A percentile compares a stretch with the other conserved stretches of the same genome.
These are phyloP conservation scores for Formica aserva DNA, from an alignment of 2,888 invertebrate genomes.

Conservation along the genomic window DNA sequence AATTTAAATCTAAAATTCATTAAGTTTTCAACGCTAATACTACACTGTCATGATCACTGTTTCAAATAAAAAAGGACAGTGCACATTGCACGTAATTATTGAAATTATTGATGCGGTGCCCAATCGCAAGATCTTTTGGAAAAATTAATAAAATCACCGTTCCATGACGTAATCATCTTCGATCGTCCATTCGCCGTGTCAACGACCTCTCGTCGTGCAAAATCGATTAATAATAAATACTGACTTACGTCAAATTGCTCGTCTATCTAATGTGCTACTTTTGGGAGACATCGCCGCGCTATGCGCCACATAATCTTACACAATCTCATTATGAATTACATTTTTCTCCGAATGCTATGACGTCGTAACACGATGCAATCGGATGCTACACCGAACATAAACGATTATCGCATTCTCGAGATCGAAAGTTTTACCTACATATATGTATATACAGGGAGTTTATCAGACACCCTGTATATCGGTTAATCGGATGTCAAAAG, in stretches of 20 bases:
- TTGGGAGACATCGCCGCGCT: slow-evolving; percentile 72
- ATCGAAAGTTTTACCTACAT: slow-evolving; percentile 6
- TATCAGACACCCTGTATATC: not conserved
- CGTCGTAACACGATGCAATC: not conserved
- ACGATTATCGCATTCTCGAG: slow-evolving; percentile 3
- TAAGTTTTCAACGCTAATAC: not conserved
- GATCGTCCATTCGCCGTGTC: slow-evolving; percentile 55
- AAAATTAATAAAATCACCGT: not conserved
- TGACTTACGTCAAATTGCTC: slow-evolving; percentile 71
- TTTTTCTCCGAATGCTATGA: not conserved
- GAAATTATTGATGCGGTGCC: not conserved
- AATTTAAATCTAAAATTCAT: not conserved
- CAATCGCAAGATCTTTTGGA: not conserved
- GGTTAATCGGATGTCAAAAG: not conserved
- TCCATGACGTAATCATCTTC: slow-evolving; percentile 19
- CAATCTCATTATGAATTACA: slow-evolving; percentile 14
- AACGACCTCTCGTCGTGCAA: slow-evolving; percentile 13
- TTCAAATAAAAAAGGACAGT: slow-evolving; percentile 1
- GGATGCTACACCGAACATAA: not conserved
- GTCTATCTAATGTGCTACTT: slow-evolving; percentile 77
- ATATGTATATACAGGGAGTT: not conserved
- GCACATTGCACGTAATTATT: not conserved
- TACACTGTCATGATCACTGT: not conserved
- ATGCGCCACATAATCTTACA: slow-evolving; percentile 29
- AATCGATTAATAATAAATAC: slow-evolving; percentile 73